Evolutionary conservation across 2,888 invertebrate species (phyloP).

Genomic region (Bruchidius siliquastri): DNA sequence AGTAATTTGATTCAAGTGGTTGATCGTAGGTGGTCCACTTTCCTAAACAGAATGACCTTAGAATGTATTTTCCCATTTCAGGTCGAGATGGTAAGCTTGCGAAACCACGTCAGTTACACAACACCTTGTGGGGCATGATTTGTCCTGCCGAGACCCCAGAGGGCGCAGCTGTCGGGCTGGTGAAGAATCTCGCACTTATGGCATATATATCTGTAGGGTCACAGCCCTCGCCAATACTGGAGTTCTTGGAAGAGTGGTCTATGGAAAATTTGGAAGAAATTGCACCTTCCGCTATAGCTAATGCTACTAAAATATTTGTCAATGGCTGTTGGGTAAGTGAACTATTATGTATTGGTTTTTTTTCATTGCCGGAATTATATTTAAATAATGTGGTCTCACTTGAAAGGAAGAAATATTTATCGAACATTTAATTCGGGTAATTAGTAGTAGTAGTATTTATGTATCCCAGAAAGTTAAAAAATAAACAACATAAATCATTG

Average conservation of each 20-base stretch:
- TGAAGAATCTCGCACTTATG: conserved; percentile 98
- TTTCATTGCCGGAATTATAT: too few relatives aligned
- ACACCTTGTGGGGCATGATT: conserved; percentile 99
- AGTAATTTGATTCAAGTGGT: too few relatives aligned
- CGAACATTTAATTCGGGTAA: too few relatives aligned
- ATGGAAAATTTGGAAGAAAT: conserved; percentile 99
- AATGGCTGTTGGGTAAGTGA: conserved; percentile 91
- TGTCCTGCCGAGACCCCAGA: conserved; percentile 99
- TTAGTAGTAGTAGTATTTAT: too few relatives aligned
- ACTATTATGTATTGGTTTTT: neutral
- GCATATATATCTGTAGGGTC: conserved; percentile 99
- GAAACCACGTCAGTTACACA: conserved; percentile 97
- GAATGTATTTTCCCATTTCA: conserved; percentile 44
- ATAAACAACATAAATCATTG: too few relatives aligned
- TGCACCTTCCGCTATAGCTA: conserved; percentile 96
- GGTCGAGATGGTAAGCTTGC: conserved; percentile 97
- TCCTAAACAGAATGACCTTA: too few relatives aligned
- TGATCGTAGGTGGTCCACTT: too few relatives aligned
- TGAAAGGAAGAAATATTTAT: too few relatives aligned
- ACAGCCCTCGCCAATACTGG: conserved; percentile 97
- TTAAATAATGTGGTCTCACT: too few relatives aligned
- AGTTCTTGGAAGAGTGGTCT: conserved; percentile 99
- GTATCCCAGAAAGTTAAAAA: too few relatives aligned
- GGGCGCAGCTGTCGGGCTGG: conserved; percentile 93
- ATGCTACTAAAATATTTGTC: conserved; percentile 99